phyloP scores from a whole-genome alignment of 1,140 invertebrate species.

The Pseudomyrmex dendroicus region DNA sequence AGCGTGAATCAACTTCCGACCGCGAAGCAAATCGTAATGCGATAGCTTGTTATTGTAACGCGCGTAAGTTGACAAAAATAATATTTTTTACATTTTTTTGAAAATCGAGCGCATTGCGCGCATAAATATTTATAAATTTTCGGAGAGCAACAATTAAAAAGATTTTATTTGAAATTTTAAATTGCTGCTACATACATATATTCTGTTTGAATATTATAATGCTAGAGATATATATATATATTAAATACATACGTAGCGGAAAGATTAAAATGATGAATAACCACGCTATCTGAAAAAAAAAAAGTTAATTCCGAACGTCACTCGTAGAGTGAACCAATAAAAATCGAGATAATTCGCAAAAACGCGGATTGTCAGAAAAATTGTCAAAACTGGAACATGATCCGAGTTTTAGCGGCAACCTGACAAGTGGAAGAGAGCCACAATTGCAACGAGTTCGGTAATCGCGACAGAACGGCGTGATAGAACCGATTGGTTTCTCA shows the following conservation, averaged over 20 bases:
- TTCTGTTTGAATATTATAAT: neutral
- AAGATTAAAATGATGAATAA: neutral
- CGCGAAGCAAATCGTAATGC: slow-evolving; percentile 46
- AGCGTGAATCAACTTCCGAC: slow-evolving; percentile 52
- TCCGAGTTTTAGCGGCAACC: slow-evolving; percentile 14
- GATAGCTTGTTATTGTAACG: slow-evolving; percentile 27
- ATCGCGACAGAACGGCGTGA: slow-evolving; percentile 43
- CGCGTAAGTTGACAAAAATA: slow-evolving; percentile 41
- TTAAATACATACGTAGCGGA: slow-evolving; percentile 25
- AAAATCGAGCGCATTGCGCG: slow-evolving; percentile 8
- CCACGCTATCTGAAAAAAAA: too few species aligned
- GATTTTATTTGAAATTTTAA: slow-evolving; percentile 48
- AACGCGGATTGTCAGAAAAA: slow-evolving; percentile 30
- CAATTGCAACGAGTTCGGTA: slow-evolving; percentile 40
- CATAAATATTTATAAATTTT: slow-evolving; percentile 49
- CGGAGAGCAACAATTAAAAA: slow-evolving; percentile 37
- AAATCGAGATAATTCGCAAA: slow-evolving; percentile 5
- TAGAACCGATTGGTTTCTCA: slow-evolving; percentile 56
- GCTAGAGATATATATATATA: neutral
- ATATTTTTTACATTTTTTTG: slow-evolving; percentile 38
- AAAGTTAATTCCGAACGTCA: too few species aligned
- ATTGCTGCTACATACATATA: slow-evolving; percentile 7
- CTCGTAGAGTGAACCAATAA: neutral
- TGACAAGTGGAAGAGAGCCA: slow-evolving; percentile 36
- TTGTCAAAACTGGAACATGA: slow-evolving; percentile 58